These are phyloP conservation scores for Paracentrotus lividus DNA, from an alignment of 53 echinoderm and acorn worm species.

Conservation along the genomic window DNA sequence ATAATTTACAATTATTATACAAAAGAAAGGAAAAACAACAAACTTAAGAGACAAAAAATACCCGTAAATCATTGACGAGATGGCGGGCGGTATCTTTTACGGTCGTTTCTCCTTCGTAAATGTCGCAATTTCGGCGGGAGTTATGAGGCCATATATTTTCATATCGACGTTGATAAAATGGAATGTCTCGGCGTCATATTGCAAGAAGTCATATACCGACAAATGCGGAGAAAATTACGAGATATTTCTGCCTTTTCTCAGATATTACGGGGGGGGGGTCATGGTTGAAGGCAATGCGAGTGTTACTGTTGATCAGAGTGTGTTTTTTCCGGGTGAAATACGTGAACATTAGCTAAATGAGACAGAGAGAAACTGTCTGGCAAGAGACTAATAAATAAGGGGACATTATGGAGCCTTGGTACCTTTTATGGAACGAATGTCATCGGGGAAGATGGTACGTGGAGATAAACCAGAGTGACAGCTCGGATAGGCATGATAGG, in stretches of 20 bases:
- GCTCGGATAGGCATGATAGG: constrained; percentile 3
- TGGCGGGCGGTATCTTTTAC: constrained; percentile 12
- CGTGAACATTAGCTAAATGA: constrained; percentile 42
- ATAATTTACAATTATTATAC: too few relatives aligned
- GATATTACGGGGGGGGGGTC: not conserved
- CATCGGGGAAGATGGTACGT: constrained; percentile 47
- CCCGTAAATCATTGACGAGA: constrained; percentile 39
- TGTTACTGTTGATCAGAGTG: constrained; percentile 12
- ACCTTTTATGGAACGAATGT: constrained; percentile 58
- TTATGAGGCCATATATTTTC: constrained; percentile 64
- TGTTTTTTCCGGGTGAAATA: constrained; percentile 15
- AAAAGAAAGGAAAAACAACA: too few relatives aligned
- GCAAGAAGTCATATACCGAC: constrained; percentile 17
- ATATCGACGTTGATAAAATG: constrained; percentile 56
- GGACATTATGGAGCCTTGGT: constrained; percentile 52
- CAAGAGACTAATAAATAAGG: constrained; percentile 61
- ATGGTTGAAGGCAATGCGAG: not conserved
- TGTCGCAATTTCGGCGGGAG: constrained; percentile 58
- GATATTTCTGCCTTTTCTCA: not conserved
- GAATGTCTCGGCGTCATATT: constrained; percentile 41
- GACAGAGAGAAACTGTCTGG: constrained; percentile 55
- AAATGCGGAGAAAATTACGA: constrained; percentile 32
- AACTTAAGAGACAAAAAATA: too few relatives aligned
- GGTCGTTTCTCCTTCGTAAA: constrained; percentile 50
- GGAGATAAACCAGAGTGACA: constrained; percentile 55